phyloP scores from a whole-genome alignment of 2,113 vertebrate genomes.

The Artemisiospiza belli region DNA sequence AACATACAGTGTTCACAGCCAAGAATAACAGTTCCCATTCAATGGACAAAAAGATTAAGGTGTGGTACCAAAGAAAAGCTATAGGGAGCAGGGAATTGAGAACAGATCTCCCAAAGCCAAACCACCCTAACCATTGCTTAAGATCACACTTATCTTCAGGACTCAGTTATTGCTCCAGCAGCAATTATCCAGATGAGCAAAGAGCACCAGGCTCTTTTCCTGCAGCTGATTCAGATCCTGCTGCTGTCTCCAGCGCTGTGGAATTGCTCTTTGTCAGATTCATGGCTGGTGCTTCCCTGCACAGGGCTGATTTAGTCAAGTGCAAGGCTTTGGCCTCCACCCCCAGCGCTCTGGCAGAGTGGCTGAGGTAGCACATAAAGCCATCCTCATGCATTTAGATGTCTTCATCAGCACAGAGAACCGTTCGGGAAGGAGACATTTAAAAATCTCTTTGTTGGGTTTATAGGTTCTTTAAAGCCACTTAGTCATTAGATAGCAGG shows the following conservation, averaged over 20 bases:
- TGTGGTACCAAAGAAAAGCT: not conserved
- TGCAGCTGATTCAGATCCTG: not conserved
- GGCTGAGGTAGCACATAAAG: conserved; percentile 48
- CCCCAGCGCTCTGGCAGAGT: not conserved
- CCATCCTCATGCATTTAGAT: conserved; percentile 67
- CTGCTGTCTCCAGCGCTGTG: not conserved
- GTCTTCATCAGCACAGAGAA: conserved; percentile 58
- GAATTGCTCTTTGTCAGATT: not conserved
- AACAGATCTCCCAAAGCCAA: not conserved
- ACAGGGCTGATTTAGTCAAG: not conserved
- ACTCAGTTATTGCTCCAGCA: not conserved
- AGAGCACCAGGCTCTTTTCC: not conserved
- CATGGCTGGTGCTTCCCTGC: not conserved
- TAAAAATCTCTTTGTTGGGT: conserved; percentile 49
- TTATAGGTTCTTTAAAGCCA: conserved; percentile 64
- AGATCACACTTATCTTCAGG: not conserved
- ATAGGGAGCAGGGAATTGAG: not conserved
- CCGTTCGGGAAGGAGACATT: conserved; percentile 33
- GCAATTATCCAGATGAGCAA: not conserved
- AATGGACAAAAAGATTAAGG: not conserved
- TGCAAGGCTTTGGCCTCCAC: not conserved
- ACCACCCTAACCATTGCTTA: not conserved
- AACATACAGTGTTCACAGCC: not conserved
- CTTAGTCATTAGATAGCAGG: conserved; percentile 58
- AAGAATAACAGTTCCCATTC: not conserved